Base-by-base conservation (phyloP, 2,113 vertebrate species). In the Chloropsis cyanopogon region DNA sequence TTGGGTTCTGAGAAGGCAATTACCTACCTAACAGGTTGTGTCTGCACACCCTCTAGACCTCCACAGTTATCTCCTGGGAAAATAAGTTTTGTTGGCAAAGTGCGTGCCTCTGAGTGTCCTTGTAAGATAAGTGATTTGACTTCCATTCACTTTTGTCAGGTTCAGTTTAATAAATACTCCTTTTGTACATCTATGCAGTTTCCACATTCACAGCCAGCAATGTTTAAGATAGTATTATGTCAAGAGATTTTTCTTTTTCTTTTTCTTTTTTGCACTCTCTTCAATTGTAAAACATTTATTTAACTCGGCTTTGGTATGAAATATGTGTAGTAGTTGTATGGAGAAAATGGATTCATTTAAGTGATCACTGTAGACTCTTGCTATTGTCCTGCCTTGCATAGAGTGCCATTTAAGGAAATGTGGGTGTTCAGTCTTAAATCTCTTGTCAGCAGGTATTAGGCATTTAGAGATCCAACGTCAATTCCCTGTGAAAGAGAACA, bases 361-460 rank as follows among this genome's bases (percentile, higher is more conserved):
- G 71, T 79, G 87, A 94, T 90, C 78, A 49, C 86, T 94, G 79
- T 89, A 78, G 28, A 90, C 37, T 96, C 97, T 2, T 91, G 86
- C 88, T 90, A 4, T 92, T 96, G 82, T 95, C 94, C 84, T 93
- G 93, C 93, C 89, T 90, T 95, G 90, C 9, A 11, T 60, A 93
- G 88, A 95, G 90, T 95, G 82, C 86, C 68, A 14, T 90, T 82
- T 92, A 86, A 97, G 14, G 89, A 80, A 95, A 73, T 39, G 26
- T 12, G 11, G 29, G 63, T 95, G 57, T 97, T 94, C 35, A 63
- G 41, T 57, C 35, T 85, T 71, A 88, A 91, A 79, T 96, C 61
- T 94, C 79, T 92, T 92, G 52, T 96, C 82, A 86, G 91, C 84
- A 85, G 65, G 59, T 85, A 88, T 72, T 13, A 35, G 81, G 23